Conservation (phyloP, 2,888 invertebrate genomes). For the Acrobasis consociella region DNA sequence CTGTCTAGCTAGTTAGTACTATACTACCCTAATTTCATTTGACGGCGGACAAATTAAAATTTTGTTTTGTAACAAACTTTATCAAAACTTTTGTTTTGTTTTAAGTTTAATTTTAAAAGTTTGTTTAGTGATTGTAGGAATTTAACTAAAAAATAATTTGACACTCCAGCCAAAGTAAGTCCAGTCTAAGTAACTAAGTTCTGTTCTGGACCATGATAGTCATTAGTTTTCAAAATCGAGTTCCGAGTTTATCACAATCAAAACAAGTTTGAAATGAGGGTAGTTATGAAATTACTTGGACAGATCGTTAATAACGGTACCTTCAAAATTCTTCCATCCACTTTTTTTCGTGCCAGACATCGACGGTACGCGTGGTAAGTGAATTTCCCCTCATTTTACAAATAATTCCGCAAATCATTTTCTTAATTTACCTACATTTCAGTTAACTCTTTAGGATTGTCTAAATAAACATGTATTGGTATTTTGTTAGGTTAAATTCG, state of each 20-base stretch:
- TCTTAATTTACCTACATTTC: constrained; percentile 55
- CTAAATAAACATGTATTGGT: constrained; percentile 37
- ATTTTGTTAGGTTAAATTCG: constrained; percentile 40
- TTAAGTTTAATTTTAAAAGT: not conserved
- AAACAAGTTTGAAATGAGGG: constrained; percentile 38
- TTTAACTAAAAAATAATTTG: not conserved
- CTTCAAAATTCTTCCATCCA: constrained; percentile 45
- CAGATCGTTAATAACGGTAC: constrained; percentile 35
- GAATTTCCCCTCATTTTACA: constrained; percentile 41
- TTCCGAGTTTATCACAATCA: not conserved
- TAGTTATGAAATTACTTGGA: constrained; percentile 33
- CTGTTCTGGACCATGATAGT: not conserved
- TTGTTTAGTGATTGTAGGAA: too few relatives aligned
- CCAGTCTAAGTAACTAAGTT: too few relatives aligned
- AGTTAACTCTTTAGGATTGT: constrained; percentile 27
- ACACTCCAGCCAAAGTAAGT: too few relatives aligned
- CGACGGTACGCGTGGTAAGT: constrained; percentile 63
- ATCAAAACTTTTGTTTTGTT: not conserved
- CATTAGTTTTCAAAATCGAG: not conserved
- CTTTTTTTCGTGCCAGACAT: constrained; percentile 38
- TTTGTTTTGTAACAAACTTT: not conserved
- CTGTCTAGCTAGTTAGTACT: too few relatives aligned
- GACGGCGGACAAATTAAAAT: not conserved
- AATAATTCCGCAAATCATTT: constrained; percentile 37
- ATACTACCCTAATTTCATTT: not conserved